Evolutionary conservation across 2,113 vertebrate genomes (phyloP).

Genomic region (Oreochromis niloticus): DNA sequence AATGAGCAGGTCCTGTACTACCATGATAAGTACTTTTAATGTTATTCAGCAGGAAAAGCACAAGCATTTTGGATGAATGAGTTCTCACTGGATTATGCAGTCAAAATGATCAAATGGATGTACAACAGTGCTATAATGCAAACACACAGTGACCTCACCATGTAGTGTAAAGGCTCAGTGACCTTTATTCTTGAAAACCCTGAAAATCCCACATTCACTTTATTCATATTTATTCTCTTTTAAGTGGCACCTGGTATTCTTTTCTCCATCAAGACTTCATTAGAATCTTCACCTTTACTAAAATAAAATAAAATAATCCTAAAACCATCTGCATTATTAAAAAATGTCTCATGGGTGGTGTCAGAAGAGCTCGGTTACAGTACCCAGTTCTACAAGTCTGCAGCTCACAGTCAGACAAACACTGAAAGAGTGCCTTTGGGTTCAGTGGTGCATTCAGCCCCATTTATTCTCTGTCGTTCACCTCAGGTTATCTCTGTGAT

Average conservation of each 20-base stretch:
- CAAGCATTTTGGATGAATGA: not conserved
- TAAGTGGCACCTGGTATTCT: not conserved
- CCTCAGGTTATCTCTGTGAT: not conserved
- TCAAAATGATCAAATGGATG: not conserved
- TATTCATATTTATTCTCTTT: slow-evolving; percentile 7
- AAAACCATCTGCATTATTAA: not conserved
- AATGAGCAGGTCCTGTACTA: not conserved
- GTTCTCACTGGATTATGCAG: not conserved
- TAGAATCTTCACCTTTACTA: not conserved
- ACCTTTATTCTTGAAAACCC: not conserved
- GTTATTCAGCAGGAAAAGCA: not conserved
- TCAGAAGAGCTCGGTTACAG: not conserved
- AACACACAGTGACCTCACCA: not conserved
- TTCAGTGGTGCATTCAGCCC: not conserved
- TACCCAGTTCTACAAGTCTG: not conserved
- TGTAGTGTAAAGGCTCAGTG: not conserved
- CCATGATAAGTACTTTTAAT: not conserved
- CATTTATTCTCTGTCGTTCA: not conserved
- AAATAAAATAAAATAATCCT: not conserved
- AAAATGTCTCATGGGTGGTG: not conserved
- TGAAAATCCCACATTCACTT: not conserved
- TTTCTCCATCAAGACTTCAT: not conserved
- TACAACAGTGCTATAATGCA: not conserved
- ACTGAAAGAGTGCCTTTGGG: not conserved
- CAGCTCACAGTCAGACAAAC: not conserved